Percentiles rank a stretch among this genome's conserved stretches.
phyloP scores from a whole-genome alignment of 1,140 invertebrate species.

The Apis florea region DNA sequence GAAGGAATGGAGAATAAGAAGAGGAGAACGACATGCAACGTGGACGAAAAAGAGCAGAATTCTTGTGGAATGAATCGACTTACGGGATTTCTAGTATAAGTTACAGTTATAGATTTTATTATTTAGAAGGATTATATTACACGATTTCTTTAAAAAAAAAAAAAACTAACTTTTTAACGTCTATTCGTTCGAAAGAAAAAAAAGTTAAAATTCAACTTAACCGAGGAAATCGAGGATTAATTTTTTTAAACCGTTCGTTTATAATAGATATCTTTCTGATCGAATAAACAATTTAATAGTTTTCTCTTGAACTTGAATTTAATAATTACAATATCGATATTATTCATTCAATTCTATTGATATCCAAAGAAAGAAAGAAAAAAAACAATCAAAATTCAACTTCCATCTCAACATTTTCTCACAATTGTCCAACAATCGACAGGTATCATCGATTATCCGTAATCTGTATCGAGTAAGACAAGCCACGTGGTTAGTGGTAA shows the following conservation, averaged over 20 bases:
- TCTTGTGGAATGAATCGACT: background rate
- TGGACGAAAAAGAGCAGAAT: background rate
- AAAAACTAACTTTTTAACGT: no score
- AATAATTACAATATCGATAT: no score
- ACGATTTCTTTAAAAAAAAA: background rate
- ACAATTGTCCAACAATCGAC: background rate
- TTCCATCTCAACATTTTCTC: background rate
- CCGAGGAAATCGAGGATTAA: no score
- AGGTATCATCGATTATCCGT: background rate
- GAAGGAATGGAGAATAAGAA: background rate
- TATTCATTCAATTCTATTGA: no score
- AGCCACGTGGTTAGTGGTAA: conserved; percentile 50
- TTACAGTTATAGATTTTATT: background rate
- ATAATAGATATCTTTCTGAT: no score
- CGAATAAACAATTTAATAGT: no score
- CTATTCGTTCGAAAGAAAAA: background rate
- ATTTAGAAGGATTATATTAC: background rate
- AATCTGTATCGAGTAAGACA: background rate
- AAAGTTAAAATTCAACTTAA: background rate
- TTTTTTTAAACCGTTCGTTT: no score
- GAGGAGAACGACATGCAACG: background rate
- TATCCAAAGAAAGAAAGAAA: no score
- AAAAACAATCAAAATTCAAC: no score
- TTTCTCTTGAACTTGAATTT: no score
- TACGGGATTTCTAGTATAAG: background rate